A percentile compares a stretch with the other conserved stretches of the same genome.
phyloP scores from a whole-genome alignment of 1,140 invertebrate species.

The Ylistrum balloti region DNA sequence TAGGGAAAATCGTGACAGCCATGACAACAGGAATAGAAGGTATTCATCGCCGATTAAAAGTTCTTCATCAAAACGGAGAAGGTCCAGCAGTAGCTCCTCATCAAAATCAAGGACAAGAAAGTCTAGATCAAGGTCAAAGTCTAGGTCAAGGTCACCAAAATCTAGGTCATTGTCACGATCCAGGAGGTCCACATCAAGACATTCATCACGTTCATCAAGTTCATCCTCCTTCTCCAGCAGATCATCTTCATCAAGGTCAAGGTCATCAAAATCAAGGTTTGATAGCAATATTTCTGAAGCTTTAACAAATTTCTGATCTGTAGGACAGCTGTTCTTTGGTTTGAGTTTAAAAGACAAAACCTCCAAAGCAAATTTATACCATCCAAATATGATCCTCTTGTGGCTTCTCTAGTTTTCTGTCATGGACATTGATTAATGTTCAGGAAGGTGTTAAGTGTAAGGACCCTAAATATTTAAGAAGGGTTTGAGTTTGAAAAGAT shows the following conservation, averaged over 20 bases:
- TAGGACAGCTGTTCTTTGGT: too few species aligned
- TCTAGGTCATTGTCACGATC: conserved; percentile 69
- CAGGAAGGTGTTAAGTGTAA: too few species aligned
- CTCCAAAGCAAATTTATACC: too few species aligned
- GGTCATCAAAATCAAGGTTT: conserved; percentile 67
- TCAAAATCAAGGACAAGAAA: conserved; percentile 66
- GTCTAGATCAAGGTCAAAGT: conserved; percentile 73
- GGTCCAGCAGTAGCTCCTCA: too few species aligned
- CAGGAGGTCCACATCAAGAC: conserved; percentile 61
- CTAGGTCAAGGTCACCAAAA: conserved; percentile 80
- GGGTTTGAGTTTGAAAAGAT: too few species aligned
- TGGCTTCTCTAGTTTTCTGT: too few species aligned
- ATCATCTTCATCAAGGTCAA: conserved; percentile 65
- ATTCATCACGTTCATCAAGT: conserved; percentile 76
- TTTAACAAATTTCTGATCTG: too few species aligned
- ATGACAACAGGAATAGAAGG: neutral
- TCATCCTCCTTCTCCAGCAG: conserved; percentile 52
- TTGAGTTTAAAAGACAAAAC: too few species aligned
- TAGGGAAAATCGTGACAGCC: neutral
- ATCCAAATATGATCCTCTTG: too few species aligned
- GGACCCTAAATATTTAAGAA: too few species aligned
- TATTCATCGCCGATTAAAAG: neutral
- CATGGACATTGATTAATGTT: too few species aligned
- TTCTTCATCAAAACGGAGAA: conserved; percentile 69
- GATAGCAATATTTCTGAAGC: too few species aligned